A percentile compares a stretch with the other conserved stretches of the same genome.
Conservation (phyloP, 2,113 vertebrate genomes). For the Lagenorhynchus albirostris region DNA sequence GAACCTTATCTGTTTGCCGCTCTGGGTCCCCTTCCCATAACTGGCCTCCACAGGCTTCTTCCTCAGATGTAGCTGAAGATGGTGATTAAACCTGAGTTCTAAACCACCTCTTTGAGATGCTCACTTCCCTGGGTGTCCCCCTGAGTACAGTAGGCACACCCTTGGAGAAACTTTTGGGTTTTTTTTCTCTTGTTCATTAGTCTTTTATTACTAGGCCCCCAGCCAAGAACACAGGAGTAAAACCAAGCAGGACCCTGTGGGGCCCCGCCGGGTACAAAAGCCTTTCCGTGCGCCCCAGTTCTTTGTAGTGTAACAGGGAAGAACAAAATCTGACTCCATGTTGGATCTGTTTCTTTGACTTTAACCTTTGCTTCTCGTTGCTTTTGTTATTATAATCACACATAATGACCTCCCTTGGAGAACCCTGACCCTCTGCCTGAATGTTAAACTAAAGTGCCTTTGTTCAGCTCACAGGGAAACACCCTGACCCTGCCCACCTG, state of each 20-base stretch:
- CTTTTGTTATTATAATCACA: too few species aligned
- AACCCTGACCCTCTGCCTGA: too few species aligned
- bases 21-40: not conserved
- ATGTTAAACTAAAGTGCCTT: too few species aligned
- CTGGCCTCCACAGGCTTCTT: not conserved
- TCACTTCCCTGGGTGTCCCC: not conserved
- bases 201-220: not conserved
- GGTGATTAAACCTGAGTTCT: not conserved
- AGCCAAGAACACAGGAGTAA: not conserved
- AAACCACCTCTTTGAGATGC: too few species aligned
- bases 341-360: too few species aligned
- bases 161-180: not conserved
- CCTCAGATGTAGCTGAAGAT: not conserved
- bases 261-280: not conserved
- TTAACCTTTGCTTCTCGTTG: too few species aligned
- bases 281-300: too few species aligned
- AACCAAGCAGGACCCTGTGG: not conserved
- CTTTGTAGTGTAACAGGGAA: not conserved
- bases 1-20: not conserved
- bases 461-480: too few species aligned
- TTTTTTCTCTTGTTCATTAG: not conserved
- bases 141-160: too few species aligned
- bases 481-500: too few species aligned
- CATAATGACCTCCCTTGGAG: too few species aligned
- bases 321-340: too few species aligned